Evolutionary conservation across 1,140 invertebrate genomes (phyloP).

Genomic region (Mamestra configurata): DNA sequence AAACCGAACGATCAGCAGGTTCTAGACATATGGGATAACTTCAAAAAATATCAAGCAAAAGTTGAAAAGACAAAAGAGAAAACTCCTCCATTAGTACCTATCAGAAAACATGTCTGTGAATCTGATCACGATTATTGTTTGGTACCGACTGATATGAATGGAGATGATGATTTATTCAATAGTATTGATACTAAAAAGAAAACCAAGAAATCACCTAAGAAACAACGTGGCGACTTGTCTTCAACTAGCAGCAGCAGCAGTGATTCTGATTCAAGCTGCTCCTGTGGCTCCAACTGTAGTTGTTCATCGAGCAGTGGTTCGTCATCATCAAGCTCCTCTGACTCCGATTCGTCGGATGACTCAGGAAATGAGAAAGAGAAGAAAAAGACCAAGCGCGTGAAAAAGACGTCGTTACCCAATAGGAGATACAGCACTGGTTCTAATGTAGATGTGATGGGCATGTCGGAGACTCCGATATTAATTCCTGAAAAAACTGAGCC

Average conservation of each 20-base stretch:
- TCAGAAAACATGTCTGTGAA: slow-evolving; percentile 88
- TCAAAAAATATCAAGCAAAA: slow-evolving; percentile 91
- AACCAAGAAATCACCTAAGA: slow-evolving; percentile 81
- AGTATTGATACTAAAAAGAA: slow-evolving; percentile 78
- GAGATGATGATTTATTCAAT: slow-evolving; percentile 74
- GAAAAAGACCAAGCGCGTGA: slow-evolving; percentile 76
- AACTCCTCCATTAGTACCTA: slow-evolving; percentile 81
- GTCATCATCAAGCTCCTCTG: slow-evolving; percentile 91
- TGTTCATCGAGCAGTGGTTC: slow-evolving; percentile 92
- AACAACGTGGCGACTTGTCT: slow-evolving; percentile 82
- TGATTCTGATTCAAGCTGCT: slow-evolving; percentile 93
- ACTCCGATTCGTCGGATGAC: slow-evolving; percentile 86
- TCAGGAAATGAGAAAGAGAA: slow-evolving; percentile 79
- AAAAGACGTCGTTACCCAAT: slow-evolving; percentile 75
- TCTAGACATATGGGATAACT: slow-evolving; percentile 94
- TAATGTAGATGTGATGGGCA: slow-evolving; percentile 87
- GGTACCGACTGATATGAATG: slow-evolving; percentile 82
- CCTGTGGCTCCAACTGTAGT: slow-evolving; percentile 94
- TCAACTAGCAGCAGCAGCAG: slow-evolving; percentile 92
- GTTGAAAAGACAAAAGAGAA: slow-evolving; percentile 84
- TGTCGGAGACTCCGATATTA: slow-evolving; percentile 83
- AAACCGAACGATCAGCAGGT: slow-evolving; percentile 84
- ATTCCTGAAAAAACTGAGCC: slow-evolving; percentile 85
- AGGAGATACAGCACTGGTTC: slow-evolving; percentile 85
- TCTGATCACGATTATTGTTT: slow-evolving; percentile 92